Percentiles rank a stretch among this genome's conserved stretches.
Conservation (phyloP, 2,797 vertebrate species). For the Varecia variegata region DNA sequence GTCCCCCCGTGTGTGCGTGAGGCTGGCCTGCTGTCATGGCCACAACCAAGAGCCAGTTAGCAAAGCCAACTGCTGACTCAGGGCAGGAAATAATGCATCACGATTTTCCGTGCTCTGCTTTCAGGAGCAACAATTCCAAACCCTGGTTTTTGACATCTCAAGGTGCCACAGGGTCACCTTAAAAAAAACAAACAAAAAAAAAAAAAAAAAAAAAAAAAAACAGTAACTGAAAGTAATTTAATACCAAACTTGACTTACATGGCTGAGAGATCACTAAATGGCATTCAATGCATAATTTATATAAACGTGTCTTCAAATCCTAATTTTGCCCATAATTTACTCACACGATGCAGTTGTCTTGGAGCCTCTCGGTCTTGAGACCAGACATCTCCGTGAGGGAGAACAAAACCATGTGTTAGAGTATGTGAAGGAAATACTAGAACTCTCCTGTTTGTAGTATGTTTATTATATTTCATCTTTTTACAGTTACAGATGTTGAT, state of each 20-base stretch:
- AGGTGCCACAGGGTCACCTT: neutral
- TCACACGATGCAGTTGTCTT: neutral
- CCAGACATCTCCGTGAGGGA: neutral
- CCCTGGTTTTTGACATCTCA: neutral
- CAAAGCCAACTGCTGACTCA: no score
- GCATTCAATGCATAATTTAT: neutral
- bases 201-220: neutral
- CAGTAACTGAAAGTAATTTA: neutral
- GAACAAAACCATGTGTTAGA: neutral
- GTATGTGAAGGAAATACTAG: neutral
- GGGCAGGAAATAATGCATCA: neutral
- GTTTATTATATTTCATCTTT: neutral
- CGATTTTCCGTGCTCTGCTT: neutral
- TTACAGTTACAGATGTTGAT: neutral
- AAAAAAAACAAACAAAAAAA: neutral
- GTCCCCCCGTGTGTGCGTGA: rapidly evolving
- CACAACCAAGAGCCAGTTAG: no score
- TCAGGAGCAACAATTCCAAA: neutral
- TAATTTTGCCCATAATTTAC: neutral
- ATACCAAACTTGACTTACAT: neutral
- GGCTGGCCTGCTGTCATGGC: neutral
- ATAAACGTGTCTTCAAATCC: neutral
- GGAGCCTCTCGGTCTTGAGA: neutral
- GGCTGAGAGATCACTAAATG: neutral
- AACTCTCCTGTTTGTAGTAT: rapidly evolving